phyloP scores from a whole-genome alignment of 1,140 invertebrate species.

The fruit fly (Drosophila melanogaster) region DNA sequence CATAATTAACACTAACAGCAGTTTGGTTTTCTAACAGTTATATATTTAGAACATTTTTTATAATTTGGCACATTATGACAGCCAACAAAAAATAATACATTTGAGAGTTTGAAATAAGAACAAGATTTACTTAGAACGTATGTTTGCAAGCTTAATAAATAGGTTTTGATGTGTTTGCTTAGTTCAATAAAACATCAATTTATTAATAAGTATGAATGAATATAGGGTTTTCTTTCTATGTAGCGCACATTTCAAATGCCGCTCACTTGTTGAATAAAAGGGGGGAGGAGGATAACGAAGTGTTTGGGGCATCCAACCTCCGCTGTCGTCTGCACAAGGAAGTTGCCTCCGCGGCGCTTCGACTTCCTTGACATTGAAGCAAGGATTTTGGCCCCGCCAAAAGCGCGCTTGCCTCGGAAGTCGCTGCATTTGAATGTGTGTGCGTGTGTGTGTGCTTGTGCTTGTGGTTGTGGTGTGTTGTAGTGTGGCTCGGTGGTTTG shows the following conservation, averaged over 20 bases:
- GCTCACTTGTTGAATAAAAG: constrained; percentile 9
- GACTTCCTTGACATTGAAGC: constrained; percentile 82
- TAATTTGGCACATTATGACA: too few relatives aligned
- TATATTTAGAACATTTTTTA: too few relatives aligned
- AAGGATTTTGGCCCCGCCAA: constrained; percentile 68
- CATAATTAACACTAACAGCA: too few relatives aligned
- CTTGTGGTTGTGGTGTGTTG: constrained; percentile 13
- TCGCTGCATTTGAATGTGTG: constrained; percentile 28
- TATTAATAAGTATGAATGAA: too few relatives aligned
- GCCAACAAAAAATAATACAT: too few relatives aligned
- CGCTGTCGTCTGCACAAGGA: constrained; percentile 59
- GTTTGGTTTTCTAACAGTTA: too few relatives aligned
- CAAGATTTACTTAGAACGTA: too few relatives aligned
- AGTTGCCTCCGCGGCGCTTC: constrained; percentile 44
- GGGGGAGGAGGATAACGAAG: neutral
- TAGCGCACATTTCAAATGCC: constrained; percentile 56
- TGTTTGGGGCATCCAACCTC: neutral
- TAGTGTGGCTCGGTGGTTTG: neutral
- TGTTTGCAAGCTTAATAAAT: too few relatives aligned
- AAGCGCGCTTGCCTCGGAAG: constrained; percentile 57
- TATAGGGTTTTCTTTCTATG: neutral
- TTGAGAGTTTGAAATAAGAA: too few relatives aligned
- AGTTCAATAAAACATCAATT: too few relatives aligned
- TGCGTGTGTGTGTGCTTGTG: constrained; percentile 9
- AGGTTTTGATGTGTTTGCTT: too few relatives aligned